Base-by-base conservation (phyloP, 2,888 invertebrate genomes). In the Xestia c-nigrum region DNA sequence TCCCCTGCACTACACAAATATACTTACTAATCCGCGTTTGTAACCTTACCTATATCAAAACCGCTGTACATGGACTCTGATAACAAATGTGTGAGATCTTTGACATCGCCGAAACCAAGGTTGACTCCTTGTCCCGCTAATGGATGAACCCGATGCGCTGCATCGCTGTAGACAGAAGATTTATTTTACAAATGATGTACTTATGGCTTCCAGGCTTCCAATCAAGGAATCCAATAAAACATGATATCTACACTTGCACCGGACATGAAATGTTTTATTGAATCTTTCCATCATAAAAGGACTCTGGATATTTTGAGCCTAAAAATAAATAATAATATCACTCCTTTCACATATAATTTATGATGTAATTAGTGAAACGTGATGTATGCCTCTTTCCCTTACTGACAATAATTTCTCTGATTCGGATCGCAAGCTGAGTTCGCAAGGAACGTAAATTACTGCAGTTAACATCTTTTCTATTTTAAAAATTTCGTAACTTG, bases 111-210 rank as follows among this genome's bases (percentile, higher is more conserved):
- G 93, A 99, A 99, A 3, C 99, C 99, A 65, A 99, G 97, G 96
- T 99, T 99, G 0, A 99, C 99, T 12, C 99, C 99, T 95, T 99
- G 99, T 0, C 99, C 99, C 57, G 99, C 99, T 85, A 99, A 94
- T 0, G 99, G 99, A 95, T 99, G 99, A 38, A 99, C 97, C 85
- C 99, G 97, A 95, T 99, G 98, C 0, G 99, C 98, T 63, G 99
- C 98, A 94, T 99, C 99, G 0, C 98, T 98, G 70, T 5, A 52
- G 21, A 71, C 16, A 69, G 64, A 10, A n/a, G 7, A 19, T 40
- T 14, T 40, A 1, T 40, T 63, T 63, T 63, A 31, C 19, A 59
- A 59, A 59, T 24, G 12, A 3, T 57, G 6, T 57, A 24, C 14
- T 14, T 57, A 31, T 59, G 59, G 31, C 31, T 31, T 9, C 31